These are phyloP conservation scores for Amiota minor DNA, from an alignment of 2,888 invertebrate species.

Conservation along the genomic window DNA sequence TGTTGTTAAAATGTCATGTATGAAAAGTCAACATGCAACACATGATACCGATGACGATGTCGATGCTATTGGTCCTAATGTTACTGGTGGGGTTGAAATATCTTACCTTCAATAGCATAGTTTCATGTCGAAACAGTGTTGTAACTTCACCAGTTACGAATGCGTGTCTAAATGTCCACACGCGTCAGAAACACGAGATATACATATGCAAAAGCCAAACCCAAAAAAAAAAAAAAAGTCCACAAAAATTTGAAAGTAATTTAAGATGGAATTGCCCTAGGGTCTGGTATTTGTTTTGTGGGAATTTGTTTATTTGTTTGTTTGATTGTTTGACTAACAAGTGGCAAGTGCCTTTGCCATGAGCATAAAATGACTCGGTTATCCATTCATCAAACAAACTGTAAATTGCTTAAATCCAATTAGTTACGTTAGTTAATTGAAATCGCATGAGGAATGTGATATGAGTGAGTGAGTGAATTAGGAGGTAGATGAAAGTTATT, in stretches of 20 bases:
- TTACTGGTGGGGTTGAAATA: slow-evolving; percentile 62
- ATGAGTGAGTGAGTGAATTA: neutral
- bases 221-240: neutral
- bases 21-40: slow-evolving; percentile 30
- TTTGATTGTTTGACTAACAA: slow-evolving; percentile 41
- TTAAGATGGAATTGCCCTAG: neutral
- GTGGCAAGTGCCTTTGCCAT: slow-evolving; percentile 34
- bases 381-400: slow-evolving; percentile 22
- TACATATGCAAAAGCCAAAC: slow-evolving; percentile 59
- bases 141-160: slow-evolving; percentile 1
- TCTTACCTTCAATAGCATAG: slow-evolving; percentile 49
- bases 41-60: slow-evolving; percentile 35
- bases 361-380: slow-evolving; percentile 46
- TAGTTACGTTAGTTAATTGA: slow-evolving; percentile 63
- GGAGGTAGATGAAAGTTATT: neutral
- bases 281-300: slow-evolving; percentile 56
- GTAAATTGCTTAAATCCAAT: slow-evolving; percentile 58
- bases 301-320: slow-evolving; percentile 46
- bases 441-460: slow-evolving; percentile 50
- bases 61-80: slow-evolving; percentile 61
- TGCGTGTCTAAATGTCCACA: slow-evolving; percentile 52
- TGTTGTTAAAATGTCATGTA: slow-evolving; percentile 42
- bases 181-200: slow-evolving; percentile 50
- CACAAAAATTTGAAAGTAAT: slow-evolving; percentile 2
- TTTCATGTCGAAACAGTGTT: slow-evolving; percentile 35